phyloP scores from a whole-genome alignment of 1,140 invertebrate genomes.

The Penaeus chinensis region DNA sequence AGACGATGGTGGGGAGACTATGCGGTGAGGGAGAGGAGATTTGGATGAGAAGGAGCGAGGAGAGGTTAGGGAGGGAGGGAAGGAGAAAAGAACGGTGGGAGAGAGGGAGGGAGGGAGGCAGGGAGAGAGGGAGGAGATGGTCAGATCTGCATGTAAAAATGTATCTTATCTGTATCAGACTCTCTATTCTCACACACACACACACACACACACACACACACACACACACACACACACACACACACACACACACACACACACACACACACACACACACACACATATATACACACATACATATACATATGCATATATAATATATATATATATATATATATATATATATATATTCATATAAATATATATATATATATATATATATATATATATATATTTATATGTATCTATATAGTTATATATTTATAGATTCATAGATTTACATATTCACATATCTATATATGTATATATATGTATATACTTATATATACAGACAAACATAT shows the following conservation, averaged over 20 bases:
- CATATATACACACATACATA: background rate
- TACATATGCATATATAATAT: background rate
- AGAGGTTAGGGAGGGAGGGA: no score
- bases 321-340: background rate
- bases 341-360: background rate
- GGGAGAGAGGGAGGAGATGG: background rate
- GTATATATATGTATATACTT: background rate
- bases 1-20: no score
- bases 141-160: background rate
- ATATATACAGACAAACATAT: background rate
- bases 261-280: background rate
- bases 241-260: background rate
- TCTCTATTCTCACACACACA: background rate
- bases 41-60: background rate
- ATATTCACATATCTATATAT: slow-evolving; percentile 1
- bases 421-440: background rate
- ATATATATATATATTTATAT: background rate
- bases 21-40: background rate
- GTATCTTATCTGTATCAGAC: background rate
- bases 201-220: background rate
- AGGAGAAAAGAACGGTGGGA: no score
- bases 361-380: background rate
- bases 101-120: background rate
- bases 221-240: background rate
- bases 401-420: no score